Percentiles rank a stretch among this genome's conserved stretches.
phyloP scores from a whole-genome alignment of 2,888 invertebrate genomes.

The Cryptus armator region DNA sequence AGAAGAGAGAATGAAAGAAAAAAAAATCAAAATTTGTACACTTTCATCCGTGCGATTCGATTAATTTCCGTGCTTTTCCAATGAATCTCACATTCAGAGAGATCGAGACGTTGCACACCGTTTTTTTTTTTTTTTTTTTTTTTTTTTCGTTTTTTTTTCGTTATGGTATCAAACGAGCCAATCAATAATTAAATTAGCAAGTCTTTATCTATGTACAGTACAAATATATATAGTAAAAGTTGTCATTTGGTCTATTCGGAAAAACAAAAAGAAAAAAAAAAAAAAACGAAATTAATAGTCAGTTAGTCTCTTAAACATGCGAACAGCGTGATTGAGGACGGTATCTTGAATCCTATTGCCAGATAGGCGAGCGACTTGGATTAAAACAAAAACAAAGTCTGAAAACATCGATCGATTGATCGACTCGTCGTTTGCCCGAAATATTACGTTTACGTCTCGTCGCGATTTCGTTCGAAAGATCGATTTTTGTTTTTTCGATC shows the following conservation, averaged over 20 bases:
- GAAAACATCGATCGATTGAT: background rate
- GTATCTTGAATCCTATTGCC: slow-evolving; percentile 54
- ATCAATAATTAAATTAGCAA: slow-evolving; percentile 56
- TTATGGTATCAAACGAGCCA: slow-evolving; percentile 52
- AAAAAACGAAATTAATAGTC: slow-evolving; percentile 41
- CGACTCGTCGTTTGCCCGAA: background rate
- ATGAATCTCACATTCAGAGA: slow-evolving; percentile 7
- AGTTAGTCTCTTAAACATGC: slow-evolving; percentile 29
- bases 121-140: slow-evolving; percentile 28
- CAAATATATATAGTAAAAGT: slow-evolving; percentile 60
- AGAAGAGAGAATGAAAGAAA: slow-evolving; percentile 62
- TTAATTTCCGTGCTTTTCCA: background rate
- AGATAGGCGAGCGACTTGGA: slow-evolving; percentile 9
- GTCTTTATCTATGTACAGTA: slow-evolving; percentile 65
- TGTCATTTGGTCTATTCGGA: slow-evolving; percentile 69
- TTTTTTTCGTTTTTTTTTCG: slow-evolving; percentile 33
- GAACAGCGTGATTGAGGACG: slow-evolving; percentile 61
- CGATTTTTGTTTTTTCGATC: background rate
- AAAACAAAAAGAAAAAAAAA: slow-evolving; percentile 22
- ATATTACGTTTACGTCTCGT: background rate
- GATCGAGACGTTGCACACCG: slow-evolving; percentile 5
- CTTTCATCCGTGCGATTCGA: slow-evolving; percentile 19
- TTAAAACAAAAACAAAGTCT: background rate
- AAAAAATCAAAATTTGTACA: slow-evolving; percentile 45
- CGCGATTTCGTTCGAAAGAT: background rate